Conservation (phyloP, 2,888 invertebrate genomes). For the Campopleginae sp. region DNA sequence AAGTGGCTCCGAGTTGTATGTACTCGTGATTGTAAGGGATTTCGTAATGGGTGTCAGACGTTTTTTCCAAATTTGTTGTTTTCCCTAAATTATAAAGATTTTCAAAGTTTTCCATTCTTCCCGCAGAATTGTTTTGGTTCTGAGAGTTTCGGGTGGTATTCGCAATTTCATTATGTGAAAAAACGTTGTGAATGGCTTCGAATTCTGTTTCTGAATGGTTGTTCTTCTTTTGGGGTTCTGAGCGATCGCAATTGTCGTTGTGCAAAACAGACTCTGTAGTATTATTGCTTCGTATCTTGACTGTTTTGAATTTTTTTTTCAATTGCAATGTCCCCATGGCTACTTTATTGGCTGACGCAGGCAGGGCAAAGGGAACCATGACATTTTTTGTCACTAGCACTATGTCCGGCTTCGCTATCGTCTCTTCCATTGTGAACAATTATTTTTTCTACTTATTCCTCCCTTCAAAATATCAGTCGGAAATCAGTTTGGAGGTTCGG, state of each 20-base stretch:
- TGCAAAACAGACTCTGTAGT: not conserved
- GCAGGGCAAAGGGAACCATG: slow-evolving; percentile 65
- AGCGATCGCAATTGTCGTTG: not conserved
- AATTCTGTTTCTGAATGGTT: not conserved
- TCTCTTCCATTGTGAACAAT: slow-evolving; percentile 35
- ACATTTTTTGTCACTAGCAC: slow-evolving; percentile 65
- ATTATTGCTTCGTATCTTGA: slow-evolving; percentile 34
- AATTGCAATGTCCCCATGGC: not conserved
- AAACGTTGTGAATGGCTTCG: not conserved
- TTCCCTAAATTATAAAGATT: not conserved
- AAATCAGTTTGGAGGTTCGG: not conserved
- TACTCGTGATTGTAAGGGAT: not conserved
- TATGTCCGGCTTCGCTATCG: slow-evolving; percentile 64
- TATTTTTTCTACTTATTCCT: not conserved
- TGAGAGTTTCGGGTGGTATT: not conserved
- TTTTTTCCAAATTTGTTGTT: not conserved
- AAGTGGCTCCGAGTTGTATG: not conserved
- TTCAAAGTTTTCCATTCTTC: not conserved
- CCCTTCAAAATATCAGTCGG: not conserved
- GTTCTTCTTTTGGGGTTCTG: not conserved
- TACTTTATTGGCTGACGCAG: slow-evolving; percentile 45
- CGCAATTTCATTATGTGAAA: not conserved
- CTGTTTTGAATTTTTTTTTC: slow-evolving; percentile 47
- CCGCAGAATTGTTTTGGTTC: not conserved
- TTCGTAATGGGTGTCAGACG: slow-evolving; percentile 1